Evolutionary conservation across 2,888 invertebrate species (phyloP).

Genomic region (Drosophila merina): DNA sequence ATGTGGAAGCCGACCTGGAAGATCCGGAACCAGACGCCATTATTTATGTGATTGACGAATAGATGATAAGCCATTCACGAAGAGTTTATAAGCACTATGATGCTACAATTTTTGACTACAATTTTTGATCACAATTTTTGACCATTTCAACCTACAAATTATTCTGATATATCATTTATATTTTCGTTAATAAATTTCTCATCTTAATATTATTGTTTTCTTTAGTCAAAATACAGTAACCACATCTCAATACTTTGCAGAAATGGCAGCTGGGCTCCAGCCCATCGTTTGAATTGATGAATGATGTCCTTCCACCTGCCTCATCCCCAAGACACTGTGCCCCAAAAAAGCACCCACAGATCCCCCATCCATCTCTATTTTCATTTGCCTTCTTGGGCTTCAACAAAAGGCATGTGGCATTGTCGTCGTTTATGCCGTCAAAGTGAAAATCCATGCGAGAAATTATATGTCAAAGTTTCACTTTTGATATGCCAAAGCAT

Average conservation of each 20-base stretch:
- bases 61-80: too few relatives aligned
- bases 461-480: conserved; percentile 79
- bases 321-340: not conserved
- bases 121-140: too few relatives aligned
- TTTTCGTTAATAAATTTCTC: too few relatives aligned
- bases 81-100: too few relatives aligned
- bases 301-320: not conserved
- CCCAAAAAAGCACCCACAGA: not conserved
- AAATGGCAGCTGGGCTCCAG: conserved; percentile 2
- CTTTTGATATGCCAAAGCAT: conserved; percentile 74
- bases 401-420: conserved; percentile 50
- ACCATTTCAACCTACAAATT: too few relatives aligned
- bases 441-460: conserved; percentile 79
- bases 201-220: too few relatives aligned
- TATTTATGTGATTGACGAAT: conserved; percentile 11
- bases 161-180: too few relatives aligned
- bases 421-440: conserved; percentile 76
- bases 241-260: too few relatives aligned
- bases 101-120: too few relatives aligned
- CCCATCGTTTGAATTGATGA: conserved; percentile 33
- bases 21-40: too few relatives aligned
- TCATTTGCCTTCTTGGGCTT: not conserved
- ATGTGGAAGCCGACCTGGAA: too few relatives aligned
- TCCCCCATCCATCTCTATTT: conserved; percentile 11
- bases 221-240: too few relatives aligned